Base-by-base conservation (phyloP, 2,113 vertebrate genomes). In the Irena cyanogastra region DNA sequence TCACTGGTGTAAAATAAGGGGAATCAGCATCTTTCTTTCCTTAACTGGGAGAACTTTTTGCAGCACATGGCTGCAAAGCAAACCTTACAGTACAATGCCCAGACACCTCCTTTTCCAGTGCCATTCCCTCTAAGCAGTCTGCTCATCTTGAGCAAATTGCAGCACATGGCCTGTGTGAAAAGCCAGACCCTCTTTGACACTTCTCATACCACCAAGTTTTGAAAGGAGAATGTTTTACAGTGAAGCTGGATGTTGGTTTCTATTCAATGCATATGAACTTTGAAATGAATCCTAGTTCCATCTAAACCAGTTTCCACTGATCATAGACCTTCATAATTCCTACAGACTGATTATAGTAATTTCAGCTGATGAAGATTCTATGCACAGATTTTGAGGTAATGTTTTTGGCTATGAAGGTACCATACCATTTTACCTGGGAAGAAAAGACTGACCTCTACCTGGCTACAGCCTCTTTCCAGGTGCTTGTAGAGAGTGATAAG, bases 361-460 rank as follows among this genome's bases (percentile, higher is more conserved):
- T 97, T 96, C 84, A 81, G 41, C 76, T 83, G 24, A 24, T 71
- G 77, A 83, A 82, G 85, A 20, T 26, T 47, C 59, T 79, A 16
- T 83, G 49, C 50, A 42, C 31, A 83, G 53, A 56, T 63, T 93
- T 80, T 64, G 39, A 81, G 52, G 64, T 52, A 86, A 61, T 39
- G 18, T 30, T 92, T 68, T 70, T 68, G 54, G 20, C 45, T 78
- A 47, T 52, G 66, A 74, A 39, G 28, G 27, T 60, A 33, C 8
- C 8, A 45, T 53, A 23, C 22, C 9, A 16, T 78, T 53, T 60
- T 28, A n/a, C 23, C 23, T 45, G 18, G 2, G 72, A 45, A 45
- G 22, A 52, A 80, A 45, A 91, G 16, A 33, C 5, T 47, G n/a
- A 35, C 7, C 4, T 39, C 13, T n/a, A 10, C 10, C 60, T 60